These are phyloP conservation scores for Aphrocallistes beatrix DNA, from an alignment of 37 sponge, comb jelly and placozoan genomes.

Conservation along the genomic window DNA sequence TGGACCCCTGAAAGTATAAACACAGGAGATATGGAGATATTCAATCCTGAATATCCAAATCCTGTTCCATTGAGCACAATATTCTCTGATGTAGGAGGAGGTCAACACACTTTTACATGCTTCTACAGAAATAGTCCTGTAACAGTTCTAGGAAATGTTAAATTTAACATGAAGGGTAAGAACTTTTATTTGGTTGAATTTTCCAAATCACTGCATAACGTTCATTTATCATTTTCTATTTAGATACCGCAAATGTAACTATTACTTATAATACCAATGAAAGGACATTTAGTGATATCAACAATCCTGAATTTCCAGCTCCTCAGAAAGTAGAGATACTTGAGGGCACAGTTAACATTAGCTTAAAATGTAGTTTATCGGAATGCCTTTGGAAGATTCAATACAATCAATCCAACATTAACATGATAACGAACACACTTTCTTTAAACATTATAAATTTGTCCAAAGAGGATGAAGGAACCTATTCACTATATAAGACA, in stretches of 20 bases:
- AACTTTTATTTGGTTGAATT: not conserved
- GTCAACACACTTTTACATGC: not conserved
- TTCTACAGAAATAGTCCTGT: slow-evolving; percentile 8
- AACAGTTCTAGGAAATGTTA: not conserved
- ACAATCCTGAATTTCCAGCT: not conserved
- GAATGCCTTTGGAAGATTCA: not conserved
- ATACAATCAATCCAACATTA: not conserved
- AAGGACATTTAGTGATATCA: not conserved
- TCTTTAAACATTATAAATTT: not conserved
- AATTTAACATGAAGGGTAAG: not conserved
- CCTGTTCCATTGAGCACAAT: not conserved
- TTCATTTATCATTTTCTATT: no score
- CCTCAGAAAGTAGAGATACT: not conserved
- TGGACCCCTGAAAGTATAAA: not conserved
- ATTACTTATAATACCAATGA: not conserved
- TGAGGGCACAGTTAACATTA: not conserved
- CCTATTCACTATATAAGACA: not conserved
- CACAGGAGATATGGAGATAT: not conserved
- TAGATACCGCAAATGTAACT: not conserved
- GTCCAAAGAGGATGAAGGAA: not conserved
- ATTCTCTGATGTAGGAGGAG: slow-evolving; percentile 5
- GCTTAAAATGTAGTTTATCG: not conserved
- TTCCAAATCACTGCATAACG: not conserved
- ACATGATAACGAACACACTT: not conserved
- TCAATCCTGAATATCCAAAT: not conserved